Conservation (phyloP, 2,113 vertebrate species). For the Cyrtonyx montezumae region DNA sequence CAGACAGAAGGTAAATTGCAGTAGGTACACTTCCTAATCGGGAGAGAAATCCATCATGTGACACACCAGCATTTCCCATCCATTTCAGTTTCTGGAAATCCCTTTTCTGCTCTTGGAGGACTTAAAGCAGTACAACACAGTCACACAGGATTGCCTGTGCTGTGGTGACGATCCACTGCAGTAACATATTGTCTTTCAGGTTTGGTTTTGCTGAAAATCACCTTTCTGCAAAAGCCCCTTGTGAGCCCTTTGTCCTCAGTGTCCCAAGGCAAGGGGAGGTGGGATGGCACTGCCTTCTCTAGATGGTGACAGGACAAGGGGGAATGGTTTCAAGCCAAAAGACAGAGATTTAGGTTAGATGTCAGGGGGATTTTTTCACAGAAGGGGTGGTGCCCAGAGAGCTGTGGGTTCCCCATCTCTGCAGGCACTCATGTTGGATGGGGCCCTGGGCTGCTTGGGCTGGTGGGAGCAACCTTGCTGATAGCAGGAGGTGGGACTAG, state of each 20-base stretch:
- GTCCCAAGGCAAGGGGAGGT: not conserved
- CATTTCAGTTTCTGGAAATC: slow-evolving; percentile 27
- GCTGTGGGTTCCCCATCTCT: too few relatives aligned
- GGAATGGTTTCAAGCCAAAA: too few relatives aligned
- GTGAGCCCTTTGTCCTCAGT: fast-evolving
- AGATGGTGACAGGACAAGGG: too few relatives aligned
- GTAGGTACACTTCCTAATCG: not conserved
- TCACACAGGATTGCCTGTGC: not conserved
- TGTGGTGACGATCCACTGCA: not conserved
- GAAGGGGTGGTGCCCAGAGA: too few relatives aligned
- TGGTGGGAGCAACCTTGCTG: too few relatives aligned
- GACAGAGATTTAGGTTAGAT: too few relatives aligned
- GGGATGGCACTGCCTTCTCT: not conserved
- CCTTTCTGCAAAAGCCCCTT: not conserved
- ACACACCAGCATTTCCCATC: slow-evolving; percentile 7
- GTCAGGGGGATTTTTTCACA: too few relatives aligned
- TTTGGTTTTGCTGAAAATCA: not conserved
- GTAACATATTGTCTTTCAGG: not conserved
- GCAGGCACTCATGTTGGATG: too few relatives aligned
- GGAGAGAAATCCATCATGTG: slow-evolving; percentile 19
- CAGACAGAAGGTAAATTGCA: slow-evolving; percentile 45
- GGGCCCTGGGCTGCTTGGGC: too few relatives aligned
- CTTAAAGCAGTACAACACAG: not conserved
- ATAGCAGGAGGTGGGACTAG: too few relatives aligned
- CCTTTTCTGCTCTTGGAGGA: not conserved